Evolutionary conservation across 2,113 vertebrate genomes (phyloP), one percentile per base, ranked within the genome.

Genomic region (Rhinopithecus roxellana): DNA sequence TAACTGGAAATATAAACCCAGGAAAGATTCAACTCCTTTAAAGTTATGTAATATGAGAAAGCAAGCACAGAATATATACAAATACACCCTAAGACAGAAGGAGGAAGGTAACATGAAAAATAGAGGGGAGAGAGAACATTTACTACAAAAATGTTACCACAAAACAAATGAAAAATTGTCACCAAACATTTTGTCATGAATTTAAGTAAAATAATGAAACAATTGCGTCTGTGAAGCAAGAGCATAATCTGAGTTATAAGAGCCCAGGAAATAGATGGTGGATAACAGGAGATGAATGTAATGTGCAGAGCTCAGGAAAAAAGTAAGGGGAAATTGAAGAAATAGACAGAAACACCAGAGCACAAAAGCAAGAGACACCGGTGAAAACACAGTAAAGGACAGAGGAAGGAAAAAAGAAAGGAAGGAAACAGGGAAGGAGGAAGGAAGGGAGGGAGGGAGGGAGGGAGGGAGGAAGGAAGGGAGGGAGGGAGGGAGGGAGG

Each of bases 401-500:
- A 25, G n/a, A 57, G 17, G 25, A 30, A 8, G 32, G 50, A 35
- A 43, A 45, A 50, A 57, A 12, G 6, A 9, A 32, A 18, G 8
- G n/a, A 64, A 17, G 32, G 20, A 14, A n/a, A 22, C 3, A 2
- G 50, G 61, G 17, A 5, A 6, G 2, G 1, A 12, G 14, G 55
- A 16, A 13, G 16, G 57, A 4, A 32, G 7, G 40, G 6, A 18
- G 10, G 55, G 1, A 16, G 17, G 4, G 13, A 2, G 12, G 23
- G 6, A 9, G 8, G 16, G 0, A 17, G 13, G 14, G 2, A 38
- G 25, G n/a, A 6, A 32, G 12, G 12, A 2, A 25, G 8, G 12
- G 12, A 32, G 74, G 27, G 3, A 22, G 18, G 17, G 16, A 17
- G 18, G n/a, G 4, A 27, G 18, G 69, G n/a, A n/a, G n/a, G n/a